Evolutionary conservation across 2,888 invertebrate species (phyloP).

Genomic region (Andrena chrysosceles): DNA sequence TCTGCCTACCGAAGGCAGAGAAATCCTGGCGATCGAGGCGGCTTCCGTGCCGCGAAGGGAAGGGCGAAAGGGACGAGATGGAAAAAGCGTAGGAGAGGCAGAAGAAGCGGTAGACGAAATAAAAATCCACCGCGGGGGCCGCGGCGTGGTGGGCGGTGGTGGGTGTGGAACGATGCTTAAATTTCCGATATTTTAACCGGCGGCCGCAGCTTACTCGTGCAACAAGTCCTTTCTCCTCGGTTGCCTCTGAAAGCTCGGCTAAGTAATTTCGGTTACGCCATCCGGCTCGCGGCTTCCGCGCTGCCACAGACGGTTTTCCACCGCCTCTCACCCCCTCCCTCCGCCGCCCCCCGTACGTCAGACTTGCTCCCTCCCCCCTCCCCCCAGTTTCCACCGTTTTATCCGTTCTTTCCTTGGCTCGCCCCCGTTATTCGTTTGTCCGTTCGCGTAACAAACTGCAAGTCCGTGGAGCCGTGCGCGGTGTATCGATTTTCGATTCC

Average conservation of each 20-base stretch:
- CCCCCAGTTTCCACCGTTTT: slow-evolving; percentile 63
- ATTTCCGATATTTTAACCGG: slow-evolving; percentile 84
- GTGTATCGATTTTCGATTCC: slow-evolving; percentile 6
- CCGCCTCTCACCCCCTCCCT: slow-evolving; percentile 22
- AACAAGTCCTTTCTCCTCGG: slow-evolving; percentile 84
- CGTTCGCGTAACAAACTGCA: slow-evolving; percentile 22
- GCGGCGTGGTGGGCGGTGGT: slow-evolving; percentile 21
- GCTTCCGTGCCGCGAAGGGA: slow-evolving; percentile 53
- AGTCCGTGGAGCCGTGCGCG: not conserved
- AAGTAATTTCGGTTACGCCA: slow-evolving; percentile 83
- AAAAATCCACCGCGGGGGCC: slow-evolving; percentile 62
- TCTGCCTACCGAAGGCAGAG: slow-evolving; percentile 49
- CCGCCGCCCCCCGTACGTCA: slow-evolving; percentile 40
- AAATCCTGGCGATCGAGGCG: slow-evolving; percentile 59
- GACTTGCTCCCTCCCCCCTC: slow-evolving; percentile 26
- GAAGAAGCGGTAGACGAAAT: slow-evolving; percentile 68
- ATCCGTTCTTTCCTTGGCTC: slow-evolving; percentile 48
- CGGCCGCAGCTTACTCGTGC: slow-evolving; percentile 82
- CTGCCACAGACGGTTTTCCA: slow-evolving; percentile 64
- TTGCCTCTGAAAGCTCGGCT: slow-evolving; percentile 82
- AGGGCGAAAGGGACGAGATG: slow-evolving; percentile 36
- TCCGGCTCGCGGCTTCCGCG: slow-evolving; percentile 75
- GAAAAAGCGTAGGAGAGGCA: slow-evolving; percentile 34
- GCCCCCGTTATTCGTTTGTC: slow-evolving; percentile 24
- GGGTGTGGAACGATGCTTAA: slow-evolving; percentile 73